Conservation (phyloP, 2,888 invertebrate species). For the Venustoraphidia nigricollis region DNA sequence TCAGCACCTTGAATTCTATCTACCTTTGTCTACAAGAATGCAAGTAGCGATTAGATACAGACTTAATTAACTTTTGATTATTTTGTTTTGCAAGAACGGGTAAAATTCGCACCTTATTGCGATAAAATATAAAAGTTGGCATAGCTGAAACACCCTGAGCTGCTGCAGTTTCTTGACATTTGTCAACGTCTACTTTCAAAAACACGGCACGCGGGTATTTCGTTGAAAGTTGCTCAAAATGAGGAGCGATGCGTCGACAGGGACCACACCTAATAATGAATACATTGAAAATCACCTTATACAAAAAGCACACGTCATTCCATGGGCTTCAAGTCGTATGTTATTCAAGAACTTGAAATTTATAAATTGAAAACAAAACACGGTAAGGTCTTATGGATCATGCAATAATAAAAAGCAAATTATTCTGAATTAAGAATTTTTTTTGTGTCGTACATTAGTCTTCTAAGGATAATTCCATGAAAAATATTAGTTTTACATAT, state of each 20-base stretch:
- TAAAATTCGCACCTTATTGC: slow-evolving; percentile 46
- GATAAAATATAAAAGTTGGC: slow-evolving; percentile 96
- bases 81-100: slow-evolving; percentile 1
- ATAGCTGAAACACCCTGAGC: slow-evolving; percentile 85
- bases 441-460: too few relatives aligned
- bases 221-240: slow-evolving; percentile 74
- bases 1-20: slow-evolving; percentile 84
- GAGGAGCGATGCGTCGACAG: slow-evolving; percentile 85
- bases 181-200: slow-evolving; percentile 89
- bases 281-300: background rate
- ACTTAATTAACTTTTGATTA: background rate
- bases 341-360: too few relatives aligned
- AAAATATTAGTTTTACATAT: too few relatives aligned
- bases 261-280: slow-evolving; percentile 75
- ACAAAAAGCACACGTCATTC: background rate
- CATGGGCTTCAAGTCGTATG: slow-evolving; percentile 4
- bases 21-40: slow-evolving; percentile 49
- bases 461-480: too few relatives aligned
- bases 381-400: background rate
- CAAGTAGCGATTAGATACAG: background rate
- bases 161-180: slow-evolving; percentile 77
- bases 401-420: background rate
- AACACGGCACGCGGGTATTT: slow-evolving; percentile 84
- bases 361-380: slow-evolving; percentile 3
- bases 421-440: too few relatives aligned